Evolutionary conservation across 2,797 vertebrate genomes (phyloP).

Genomic region (Taenioides sp.): DNA sequence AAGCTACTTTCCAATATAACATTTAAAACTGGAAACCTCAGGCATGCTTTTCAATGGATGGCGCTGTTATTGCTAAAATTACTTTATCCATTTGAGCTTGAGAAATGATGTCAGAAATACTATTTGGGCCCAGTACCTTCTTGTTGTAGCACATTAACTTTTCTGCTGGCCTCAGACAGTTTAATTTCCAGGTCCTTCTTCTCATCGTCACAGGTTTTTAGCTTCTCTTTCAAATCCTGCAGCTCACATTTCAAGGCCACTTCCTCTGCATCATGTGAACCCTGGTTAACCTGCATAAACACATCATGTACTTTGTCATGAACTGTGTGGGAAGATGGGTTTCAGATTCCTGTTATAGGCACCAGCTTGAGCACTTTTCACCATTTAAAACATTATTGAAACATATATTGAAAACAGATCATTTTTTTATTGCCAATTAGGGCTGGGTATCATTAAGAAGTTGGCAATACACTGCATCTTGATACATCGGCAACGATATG

Average conservation of each 20-base stretch:
- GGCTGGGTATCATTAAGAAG: no score
- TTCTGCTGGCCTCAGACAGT: conserved; percentile 55
- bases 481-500: no score
- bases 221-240: conserved; percentile 48
- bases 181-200: conserved; percentile 42
- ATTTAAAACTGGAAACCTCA: neutral
- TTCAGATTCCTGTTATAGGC: neutral
- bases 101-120: neutral
- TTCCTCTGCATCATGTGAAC: conserved; percentile 43
- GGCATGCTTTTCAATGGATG: neutral
- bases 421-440: no score
- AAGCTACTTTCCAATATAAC: neutral
- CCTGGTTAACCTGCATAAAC: conserved; percentile 50
- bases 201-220: conserved; percentile 58
- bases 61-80: neutral
- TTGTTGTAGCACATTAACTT: conserved; percentile 53
- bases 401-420: no score
- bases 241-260: conserved; percentile 53
- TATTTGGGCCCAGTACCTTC: conserved; percentile 62
- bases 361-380: neutral
- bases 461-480: no score
- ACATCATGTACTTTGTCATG: neutral
- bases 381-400: neutral
- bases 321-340: neutral
- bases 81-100: neutral